These are phyloP conservation scores for Hetaerina americana DNA, from an alignment of 1,140 invertebrate genomes.

Conservation along the genomic window DNA sequence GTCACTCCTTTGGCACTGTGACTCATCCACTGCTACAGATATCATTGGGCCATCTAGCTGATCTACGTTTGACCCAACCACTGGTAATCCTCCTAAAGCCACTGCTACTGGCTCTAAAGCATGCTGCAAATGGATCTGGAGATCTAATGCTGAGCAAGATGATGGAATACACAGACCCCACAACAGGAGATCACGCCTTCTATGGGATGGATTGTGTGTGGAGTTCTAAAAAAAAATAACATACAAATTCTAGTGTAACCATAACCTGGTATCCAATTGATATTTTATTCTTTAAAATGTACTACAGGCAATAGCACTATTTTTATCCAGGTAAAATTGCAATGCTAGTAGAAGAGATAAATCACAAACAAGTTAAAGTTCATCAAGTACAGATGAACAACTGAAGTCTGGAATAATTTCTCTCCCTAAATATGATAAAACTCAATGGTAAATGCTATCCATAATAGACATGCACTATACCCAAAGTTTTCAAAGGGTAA, in stretches of 20 bases:
- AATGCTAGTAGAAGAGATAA: no score
- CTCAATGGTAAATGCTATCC: no score
- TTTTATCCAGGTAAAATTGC: no score
- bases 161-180: constrained; percentile 40
- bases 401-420: no score
- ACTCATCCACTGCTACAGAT: background rate
- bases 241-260: background rate
- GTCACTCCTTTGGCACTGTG: background rate
- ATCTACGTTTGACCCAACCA: background rate
- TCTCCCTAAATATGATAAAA: no score
- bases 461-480: no score
- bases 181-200: constrained; percentile 31
- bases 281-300: no score
- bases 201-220: constrained; percentile 21
- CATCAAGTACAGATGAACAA: no score
- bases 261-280: background rate
- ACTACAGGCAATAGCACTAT: no score
- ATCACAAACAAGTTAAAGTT: no score
- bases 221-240: background rate
- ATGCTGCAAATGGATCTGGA: constrained; percentile 21
- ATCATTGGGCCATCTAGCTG: background rate
- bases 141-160: constrained; percentile 33
- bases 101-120: background rate
- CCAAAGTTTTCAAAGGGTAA: background rate
- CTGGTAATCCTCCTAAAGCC: background rate